A percentile compares a stretch with the other conserved stretches of the same genome.
phyloP scores from a whole-genome alignment of 2,113 vertebrate genomes.

The Ellobius talpinus region DNA sequence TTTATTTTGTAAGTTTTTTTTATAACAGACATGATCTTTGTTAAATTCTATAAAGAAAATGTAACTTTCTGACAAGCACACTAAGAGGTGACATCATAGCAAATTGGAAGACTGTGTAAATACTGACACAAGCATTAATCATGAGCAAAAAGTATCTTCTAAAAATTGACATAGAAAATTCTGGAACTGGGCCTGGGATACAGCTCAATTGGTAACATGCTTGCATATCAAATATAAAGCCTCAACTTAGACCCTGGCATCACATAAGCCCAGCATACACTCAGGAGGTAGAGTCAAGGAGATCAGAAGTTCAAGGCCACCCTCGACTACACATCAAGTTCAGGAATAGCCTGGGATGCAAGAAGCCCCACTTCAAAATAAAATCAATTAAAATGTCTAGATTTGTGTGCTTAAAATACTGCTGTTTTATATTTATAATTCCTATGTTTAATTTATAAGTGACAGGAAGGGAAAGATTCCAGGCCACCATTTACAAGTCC shows the following conservation, averaged over 20 bases:
- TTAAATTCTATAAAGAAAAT: background rate
- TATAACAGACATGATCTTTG: constrained; percentile 8
- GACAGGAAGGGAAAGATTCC: constrained; percentile 59
- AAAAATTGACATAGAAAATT: constrained; percentile 56
- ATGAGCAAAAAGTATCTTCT: background rate
- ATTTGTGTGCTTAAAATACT: constrained; percentile 48
- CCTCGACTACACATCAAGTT: background rate
- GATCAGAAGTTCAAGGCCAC: background rate
- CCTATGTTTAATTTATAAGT: constrained; percentile 69
- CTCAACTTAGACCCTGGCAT: background rate
- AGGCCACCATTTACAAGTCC: constrained; percentile 63
- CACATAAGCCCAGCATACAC: background rate
- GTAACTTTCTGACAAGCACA: constrained; percentile 16
- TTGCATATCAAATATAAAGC: background rate
- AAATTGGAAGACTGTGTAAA: constrained; percentile 6
- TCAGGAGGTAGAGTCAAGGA: too few species aligned
- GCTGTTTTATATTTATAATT: constrained; percentile 59
- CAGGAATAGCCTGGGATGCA: background rate
- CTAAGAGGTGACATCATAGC: background rate
- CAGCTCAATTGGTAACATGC: background rate
- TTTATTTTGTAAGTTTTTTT: background rate
- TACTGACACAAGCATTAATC: background rate
- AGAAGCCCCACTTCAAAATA: background rate
- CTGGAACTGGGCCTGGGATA: background rate
- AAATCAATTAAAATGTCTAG: constrained; percentile 38